Evolutionary conservation across 2,797 vertebrate genomes (phyloP).

Genomic region (Odontamblyopus rebecca): DNA sequence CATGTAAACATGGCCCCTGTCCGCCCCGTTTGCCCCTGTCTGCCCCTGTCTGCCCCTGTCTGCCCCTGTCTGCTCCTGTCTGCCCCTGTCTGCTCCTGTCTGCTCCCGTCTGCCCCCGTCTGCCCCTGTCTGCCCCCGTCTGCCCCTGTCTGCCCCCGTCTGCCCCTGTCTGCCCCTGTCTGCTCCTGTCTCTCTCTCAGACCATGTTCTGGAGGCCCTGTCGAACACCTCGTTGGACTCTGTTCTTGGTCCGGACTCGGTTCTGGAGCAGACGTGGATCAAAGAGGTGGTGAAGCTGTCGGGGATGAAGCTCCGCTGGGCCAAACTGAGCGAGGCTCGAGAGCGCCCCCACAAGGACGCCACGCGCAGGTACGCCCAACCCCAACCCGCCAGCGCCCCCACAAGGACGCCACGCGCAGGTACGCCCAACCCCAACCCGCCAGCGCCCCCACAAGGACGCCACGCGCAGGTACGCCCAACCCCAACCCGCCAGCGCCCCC

Average conservation of each 20-base stretch:
- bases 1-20: too few species aligned
- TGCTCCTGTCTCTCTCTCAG: slow-evolving; percentile 54
- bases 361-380: slow-evolving; percentile 73
- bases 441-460: too few species aligned
- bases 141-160: background rate
- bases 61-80: too few species aligned
- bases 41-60: background rate
- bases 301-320: slow-evolving; percentile 88
- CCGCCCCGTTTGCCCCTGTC: too few species aligned
- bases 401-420: too few species aligned
- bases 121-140: background rate
- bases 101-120: background rate
- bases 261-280: slow-evolving; percentile 80
- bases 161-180: background rate
- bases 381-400: too few species aligned
- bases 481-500: too few species aligned
- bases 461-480: too few species aligned
- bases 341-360: slow-evolving; percentile 82
- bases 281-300: slow-evolving; percentile 86
- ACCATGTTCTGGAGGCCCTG: slow-evolving; percentile 84
- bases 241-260: slow-evolving; percentile 76
- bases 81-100: background rate
- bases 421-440: too few species aligned
- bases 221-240: slow-evolving; percentile 78
- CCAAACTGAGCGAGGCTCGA: slow-evolving; percentile 77